A percentile compares a stretch with the other conserved stretches of the same genome.
These are phyloP conservation scores for Macrotus californicus DNA, from an alignment of 2,113 vertebrate genomes.

Conservation along the genomic window DNA sequence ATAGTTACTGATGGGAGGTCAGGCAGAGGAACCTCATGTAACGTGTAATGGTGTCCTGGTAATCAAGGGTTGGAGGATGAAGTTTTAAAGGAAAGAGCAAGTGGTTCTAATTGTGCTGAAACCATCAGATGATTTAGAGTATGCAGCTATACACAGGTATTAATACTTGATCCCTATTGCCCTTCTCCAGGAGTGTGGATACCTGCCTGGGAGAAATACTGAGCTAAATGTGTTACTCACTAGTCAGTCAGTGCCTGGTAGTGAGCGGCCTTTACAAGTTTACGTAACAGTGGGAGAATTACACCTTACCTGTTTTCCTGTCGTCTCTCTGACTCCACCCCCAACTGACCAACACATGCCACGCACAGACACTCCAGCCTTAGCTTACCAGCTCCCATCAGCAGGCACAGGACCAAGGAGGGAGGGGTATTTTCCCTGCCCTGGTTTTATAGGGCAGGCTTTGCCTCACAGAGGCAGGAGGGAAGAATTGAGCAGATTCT, in stretches of 20 bases:
- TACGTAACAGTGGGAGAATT: not conserved
- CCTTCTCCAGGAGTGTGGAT: constrained; percentile 34
- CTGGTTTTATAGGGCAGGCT: not conserved
- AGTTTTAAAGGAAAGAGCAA: constrained; percentile 32
- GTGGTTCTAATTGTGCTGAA: constrained; percentile 53
- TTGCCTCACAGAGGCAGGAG: constrained; percentile 12
- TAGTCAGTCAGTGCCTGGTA: not conserved
- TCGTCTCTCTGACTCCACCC: not conserved
- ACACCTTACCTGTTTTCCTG: not conserved
- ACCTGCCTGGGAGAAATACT: constrained; percentile 29
- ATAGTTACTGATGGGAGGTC: constrained; percentile 38
- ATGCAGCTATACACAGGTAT: not conserved
- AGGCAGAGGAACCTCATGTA: constrained; percentile 58
- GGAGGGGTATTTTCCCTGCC: not conserved
- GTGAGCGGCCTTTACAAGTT: not conserved
- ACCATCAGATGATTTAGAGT: constrained; percentile 30
- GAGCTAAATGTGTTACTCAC: constrained; percentile 26
- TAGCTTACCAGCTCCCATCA: not conserved
- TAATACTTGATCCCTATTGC: constrained; percentile 12
- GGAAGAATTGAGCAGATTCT: constrained; percentile 21
- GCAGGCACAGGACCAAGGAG: not conserved
- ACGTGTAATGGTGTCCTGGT: constrained; percentile 33
- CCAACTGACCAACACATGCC: not conserved
- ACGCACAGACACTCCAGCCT: not conserved
- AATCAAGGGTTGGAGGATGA: constrained; percentile 40